These are phyloP conservation scores for Caenorhabditis tropicalis DNA, from an alignment of 1,140 invertebrate genomes.

Conservation along the genomic window DNA sequence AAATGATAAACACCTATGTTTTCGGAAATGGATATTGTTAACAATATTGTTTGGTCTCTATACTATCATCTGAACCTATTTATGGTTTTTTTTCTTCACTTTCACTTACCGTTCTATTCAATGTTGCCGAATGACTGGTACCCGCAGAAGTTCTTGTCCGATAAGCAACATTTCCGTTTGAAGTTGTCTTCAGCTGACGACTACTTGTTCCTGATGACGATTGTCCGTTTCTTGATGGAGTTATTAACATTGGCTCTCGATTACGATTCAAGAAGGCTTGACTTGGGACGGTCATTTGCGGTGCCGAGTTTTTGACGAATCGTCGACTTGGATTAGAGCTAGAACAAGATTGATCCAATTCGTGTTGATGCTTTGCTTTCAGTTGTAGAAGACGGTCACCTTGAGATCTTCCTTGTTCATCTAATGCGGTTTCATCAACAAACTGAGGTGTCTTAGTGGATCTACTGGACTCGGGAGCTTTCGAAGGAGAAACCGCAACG, in stretches of 20 bases:
- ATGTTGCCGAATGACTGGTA: background rate
- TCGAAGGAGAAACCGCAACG: background rate
- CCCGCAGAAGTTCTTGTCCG: background rate
- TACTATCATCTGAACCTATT: no score
- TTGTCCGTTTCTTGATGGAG: background rate
- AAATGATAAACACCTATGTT: no score
- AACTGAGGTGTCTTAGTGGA: background rate
- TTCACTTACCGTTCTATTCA: slow-evolving; percentile 19
- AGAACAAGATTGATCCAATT: background rate
- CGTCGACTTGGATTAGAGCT: background rate
- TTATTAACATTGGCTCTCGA: background rate
- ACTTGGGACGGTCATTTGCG: slow-evolving; percentile 15
- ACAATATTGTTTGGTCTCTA: no score
- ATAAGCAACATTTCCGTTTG: slow-evolving; percentile 4
- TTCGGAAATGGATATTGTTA: no score
- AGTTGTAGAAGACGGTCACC: slow-evolving; percentile 57
- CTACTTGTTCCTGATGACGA: slow-evolving; percentile 17
- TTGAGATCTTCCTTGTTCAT: slow-evolving; percentile 53
- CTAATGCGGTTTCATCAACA: slow-evolving; percentile 49
- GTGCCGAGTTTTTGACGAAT: background rate
- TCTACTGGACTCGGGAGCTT: background rate
- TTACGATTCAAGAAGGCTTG: slow-evolving; percentile 3
- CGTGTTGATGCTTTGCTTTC: slow-evolving; percentile 51
- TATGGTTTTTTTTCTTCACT: no score
- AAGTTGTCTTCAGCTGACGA: background rate